Evolutionary conservation across 2,113 vertebrate species (phyloP).

Genomic region (Reinhardtius hippoglossoides): DNA sequence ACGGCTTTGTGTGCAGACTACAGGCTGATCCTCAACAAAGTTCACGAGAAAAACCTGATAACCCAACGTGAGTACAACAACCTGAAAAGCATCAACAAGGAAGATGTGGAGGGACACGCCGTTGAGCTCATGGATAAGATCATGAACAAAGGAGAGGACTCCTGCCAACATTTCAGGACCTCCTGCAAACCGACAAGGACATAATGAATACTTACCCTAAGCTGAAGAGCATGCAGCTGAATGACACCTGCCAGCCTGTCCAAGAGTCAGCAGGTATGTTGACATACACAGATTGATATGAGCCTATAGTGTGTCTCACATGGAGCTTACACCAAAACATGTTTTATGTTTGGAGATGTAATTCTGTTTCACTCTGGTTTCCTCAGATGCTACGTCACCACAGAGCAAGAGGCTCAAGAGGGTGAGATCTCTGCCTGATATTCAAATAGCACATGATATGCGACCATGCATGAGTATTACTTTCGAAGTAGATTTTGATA

Average conservation of each 20-base stretch:
- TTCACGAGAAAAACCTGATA: constrained; percentile 28
- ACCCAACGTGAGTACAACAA: constrained; percentile 61
- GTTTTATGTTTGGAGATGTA: not conserved
- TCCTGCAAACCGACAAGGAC: constrained; percentile 54
- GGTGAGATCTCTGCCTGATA: not conserved
- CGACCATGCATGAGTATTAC: not conserved
- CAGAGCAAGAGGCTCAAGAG: constrained; percentile 3
- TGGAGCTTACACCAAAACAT: not conserved
- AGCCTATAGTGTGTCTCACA: not conserved
- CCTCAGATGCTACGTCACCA: not conserved
- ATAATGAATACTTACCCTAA: constrained; percentile 29
- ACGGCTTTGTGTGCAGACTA: constrained; percentile 34
- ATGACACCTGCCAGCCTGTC: accelerated
- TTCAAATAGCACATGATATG: not conserved
- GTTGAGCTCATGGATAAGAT: constrained; percentile 72
- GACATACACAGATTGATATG: not conserved
- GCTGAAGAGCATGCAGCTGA: constrained; percentile 20
- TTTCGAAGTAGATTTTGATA: not conserved
- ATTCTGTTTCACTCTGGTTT: constrained; percentile 30
- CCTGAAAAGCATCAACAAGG: constrained; percentile 49
- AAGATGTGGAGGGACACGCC: constrained; percentile 13
- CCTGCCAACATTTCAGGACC: constrained; percentile 52
- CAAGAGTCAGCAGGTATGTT: constrained; percentile 38
- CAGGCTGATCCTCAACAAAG: constrained; percentile 57
- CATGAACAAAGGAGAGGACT: constrained; percentile 63